These are phyloP conservation scores for Microcebus tavaratra DNA, from an alignment of 2,113 vertebrate genomes.

Conservation along the genomic window DNA sequence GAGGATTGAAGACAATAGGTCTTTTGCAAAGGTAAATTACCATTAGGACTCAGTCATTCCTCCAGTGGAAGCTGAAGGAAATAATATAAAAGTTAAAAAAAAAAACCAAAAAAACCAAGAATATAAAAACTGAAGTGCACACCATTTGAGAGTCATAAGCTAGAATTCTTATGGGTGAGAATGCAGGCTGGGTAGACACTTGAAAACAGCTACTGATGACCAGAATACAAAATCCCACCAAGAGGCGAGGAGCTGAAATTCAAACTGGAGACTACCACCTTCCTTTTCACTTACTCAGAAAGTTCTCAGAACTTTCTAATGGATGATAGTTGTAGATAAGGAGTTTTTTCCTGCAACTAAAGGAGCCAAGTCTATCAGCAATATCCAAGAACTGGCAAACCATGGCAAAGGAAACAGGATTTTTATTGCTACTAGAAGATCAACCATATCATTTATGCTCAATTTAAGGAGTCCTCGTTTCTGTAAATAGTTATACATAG, in stretches of 20 bases:
- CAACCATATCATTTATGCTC: background rate
- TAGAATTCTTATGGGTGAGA: background rate
- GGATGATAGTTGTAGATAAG: background rate
- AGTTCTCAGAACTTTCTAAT: constrained; percentile 26
- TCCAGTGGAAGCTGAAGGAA: background rate
- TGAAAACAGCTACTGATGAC: background rate
- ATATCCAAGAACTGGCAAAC: background rate
- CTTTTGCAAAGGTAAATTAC: background rate
- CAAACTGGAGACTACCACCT: background rate
- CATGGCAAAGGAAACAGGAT: background rate
- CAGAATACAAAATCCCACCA: background rate
- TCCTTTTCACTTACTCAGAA: constrained; percentile 43
- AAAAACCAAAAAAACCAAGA: background rate
- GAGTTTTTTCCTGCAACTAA: background rate
- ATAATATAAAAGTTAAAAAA: background rate
- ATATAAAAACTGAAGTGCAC: background rate
- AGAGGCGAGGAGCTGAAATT: constrained; percentile 6
- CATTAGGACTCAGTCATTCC: background rate
- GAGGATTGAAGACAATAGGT: constrained; percentile 1
- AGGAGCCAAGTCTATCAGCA: background rate
- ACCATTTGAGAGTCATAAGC: background rate
- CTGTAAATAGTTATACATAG: background rate
- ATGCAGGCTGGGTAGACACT: background rate
- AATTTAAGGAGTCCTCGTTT: background rate
- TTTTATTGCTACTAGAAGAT: background rate